Evolutionary conservation across 2,113 vertebrate species (phyloP).

Genomic region (Madoqua kirkii): DNA sequence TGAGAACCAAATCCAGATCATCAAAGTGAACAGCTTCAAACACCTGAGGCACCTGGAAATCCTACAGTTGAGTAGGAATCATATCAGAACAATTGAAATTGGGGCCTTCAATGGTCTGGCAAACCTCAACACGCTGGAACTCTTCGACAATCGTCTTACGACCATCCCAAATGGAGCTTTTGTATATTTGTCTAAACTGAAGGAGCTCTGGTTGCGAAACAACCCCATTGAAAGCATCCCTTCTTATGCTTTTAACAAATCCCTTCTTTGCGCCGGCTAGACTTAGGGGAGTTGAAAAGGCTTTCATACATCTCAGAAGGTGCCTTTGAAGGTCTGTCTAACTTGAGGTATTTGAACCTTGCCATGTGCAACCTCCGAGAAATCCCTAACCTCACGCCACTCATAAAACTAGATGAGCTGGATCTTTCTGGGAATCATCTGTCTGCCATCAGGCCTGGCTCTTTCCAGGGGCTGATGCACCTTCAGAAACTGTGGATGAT

Average conservation of each 20-base stretch:
- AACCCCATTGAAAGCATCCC: constrained; percentile 99
- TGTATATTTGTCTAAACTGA: constrained; percentile 98
- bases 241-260: constrained; percentile 99
- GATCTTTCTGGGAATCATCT: constrained; percentile 99
- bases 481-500: constrained; percentile 99
- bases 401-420: constrained; percentile 96
- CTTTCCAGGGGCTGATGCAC: constrained; percentile 98
- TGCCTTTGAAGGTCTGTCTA: constrained; percentile 98
- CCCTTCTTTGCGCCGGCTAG: constrained; percentile 93
- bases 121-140: constrained; percentile 98
- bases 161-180: constrained; percentile 99
- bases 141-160: constrained; percentile 99
- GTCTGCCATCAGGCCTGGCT: constrained; percentile 92
- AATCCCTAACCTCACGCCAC: constrained; percentile 97
- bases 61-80: constrained; percentile 97
- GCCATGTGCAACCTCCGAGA: constrained; percentile 99
- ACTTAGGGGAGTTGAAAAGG: constrained; percentile 96
- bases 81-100: constrained; percentile 98
- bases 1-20: constrained; percentile 98
- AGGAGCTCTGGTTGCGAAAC: constrained; percentile 98
- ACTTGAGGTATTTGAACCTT: constrained; percentile 98
- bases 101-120: constrained; percentile 99
- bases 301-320: constrained; percentile 99
- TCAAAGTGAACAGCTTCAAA: constrained; percentile 99
- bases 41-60: constrained; percentile 98